phyloP scores from a whole-genome alignment of 2,888 invertebrate genomes.

The Drosophila algonquin region DNA sequence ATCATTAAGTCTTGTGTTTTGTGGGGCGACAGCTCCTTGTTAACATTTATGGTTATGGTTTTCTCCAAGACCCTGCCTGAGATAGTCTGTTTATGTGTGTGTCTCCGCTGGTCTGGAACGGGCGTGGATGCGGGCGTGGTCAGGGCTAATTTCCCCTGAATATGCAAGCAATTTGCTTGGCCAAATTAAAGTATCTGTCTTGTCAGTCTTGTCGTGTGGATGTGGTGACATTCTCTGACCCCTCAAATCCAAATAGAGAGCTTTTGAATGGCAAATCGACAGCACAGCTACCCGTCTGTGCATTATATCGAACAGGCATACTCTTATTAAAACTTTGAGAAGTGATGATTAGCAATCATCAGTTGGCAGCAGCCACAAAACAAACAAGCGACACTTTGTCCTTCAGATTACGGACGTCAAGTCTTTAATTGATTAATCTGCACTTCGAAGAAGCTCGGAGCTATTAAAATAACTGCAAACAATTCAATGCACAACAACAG shows the following conservation, averaged over 20 bases:
- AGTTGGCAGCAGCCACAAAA: background rate
- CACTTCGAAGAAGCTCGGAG: background rate
- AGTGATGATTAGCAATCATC: too few species aligned
- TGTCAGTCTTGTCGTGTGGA: background rate
- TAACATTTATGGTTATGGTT: conserved; percentile 77
- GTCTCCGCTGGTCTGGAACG: conserved; percentile 2
- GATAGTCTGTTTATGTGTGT: conserved; percentile 28
- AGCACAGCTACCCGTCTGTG: too few species aligned
- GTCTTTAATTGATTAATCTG: background rate
- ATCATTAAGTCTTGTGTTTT: conserved; percentile 72
- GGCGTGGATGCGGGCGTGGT: conserved; percentile 41
- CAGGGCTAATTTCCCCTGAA: conserved; percentile 35
- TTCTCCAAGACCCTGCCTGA: conserved; percentile 23
- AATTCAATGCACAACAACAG: background rate
- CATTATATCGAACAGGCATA: background rate
- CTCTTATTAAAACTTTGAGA: background rate
- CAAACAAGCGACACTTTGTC: background rate
- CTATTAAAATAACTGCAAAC: background rate
- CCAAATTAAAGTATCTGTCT: conserved; percentile 23
- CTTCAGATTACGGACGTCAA: background rate
- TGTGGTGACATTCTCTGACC: conserved; percentile 4
- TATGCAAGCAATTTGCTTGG: conserved; percentile 27
- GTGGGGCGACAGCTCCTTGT: conserved; percentile 57
- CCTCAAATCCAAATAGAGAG: background rate
- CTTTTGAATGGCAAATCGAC: too few species aligned